Evolutionary conservation across 2,797 vertebrate species (phyloP), one percentile per base, ranked within the genome.

Genomic region (Sphenodon punctatus): DNA sequence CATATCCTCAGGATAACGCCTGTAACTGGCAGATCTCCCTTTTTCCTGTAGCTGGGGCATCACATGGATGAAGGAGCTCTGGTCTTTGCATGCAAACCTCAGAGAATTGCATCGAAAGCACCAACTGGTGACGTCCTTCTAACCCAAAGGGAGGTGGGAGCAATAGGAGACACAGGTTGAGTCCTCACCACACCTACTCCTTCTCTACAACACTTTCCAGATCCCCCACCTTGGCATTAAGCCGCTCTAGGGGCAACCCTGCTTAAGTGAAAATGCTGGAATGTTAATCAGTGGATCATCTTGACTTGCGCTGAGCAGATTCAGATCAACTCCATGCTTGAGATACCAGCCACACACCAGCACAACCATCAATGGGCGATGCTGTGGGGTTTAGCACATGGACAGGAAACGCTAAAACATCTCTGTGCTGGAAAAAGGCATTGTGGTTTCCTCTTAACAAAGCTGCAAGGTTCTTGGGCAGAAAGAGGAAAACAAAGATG

Each of bases 111-210:
- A n/a, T n/a, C n/a, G n/a, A n/a, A n/a, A n/a, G n/a, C n/a, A n/a
- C n/a, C n/a, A n/a, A n/a, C n/a, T n/a, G n/a, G n/a, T n/a, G n/a
- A n/a, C n/a, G n/a, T n/a, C n/a, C n/a, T n/a, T n/a, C n/a, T n/a
- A n/a, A n/a, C n/a, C n/a, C n/a, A n/a, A n/a, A n/a, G n/a, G n/a
- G n/a, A n/a, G n/a, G n/a, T n/a, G n/a, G 61, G 61, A 84, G 42
- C 30, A 51, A 70, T 22, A 4, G 30, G 15, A 51, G 23, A 70
- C n/a, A n/a, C 7, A 42, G 49, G 49, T 11, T 0, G 0, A 73
- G 56, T 10, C 56, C 22, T n/a, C 67, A 61, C 11, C 66, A 42
- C 5, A 9, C 17, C 1, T 6, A 79, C 30, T n/a, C 63, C 76
- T 17, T 16, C 30, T 58, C 27, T 30, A 67, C 23, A 14, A 74